Evolutionary conservation across 2,888 invertebrate genomes (phyloP).

Genomic region (Caenorhabditis drosophilae): DNA sequence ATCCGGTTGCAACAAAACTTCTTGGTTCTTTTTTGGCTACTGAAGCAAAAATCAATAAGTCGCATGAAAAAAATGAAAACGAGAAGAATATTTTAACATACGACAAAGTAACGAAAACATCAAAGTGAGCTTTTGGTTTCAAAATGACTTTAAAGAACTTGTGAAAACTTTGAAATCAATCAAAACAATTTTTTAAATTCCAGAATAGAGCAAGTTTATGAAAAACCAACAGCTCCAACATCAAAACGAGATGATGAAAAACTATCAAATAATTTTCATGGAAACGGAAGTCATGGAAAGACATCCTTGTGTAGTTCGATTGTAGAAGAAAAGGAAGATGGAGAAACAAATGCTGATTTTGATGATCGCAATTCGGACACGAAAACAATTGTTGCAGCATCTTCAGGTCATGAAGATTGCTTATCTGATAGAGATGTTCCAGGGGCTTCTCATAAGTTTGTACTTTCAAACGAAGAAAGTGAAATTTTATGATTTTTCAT

Average conservation of each 20-base stretch:
- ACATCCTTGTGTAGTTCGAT: conserved; percentile 23
- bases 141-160: no score
- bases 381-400: not conserved
- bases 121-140: no score
- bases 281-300: conserved; percentile 18
- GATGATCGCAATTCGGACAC: conserved; percentile 1
- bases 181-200: no score
- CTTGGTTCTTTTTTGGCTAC: not conserved
- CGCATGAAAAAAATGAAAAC: not conserved
- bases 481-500: no score
- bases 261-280: not conserved
- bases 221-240: not conserved
- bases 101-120: no score
- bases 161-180: no score
- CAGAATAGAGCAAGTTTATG: no score
- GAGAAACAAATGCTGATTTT: conserved; percentile 13
- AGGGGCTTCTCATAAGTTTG: no score
- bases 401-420: not conserved
- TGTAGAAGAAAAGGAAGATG: conserved; percentile 28
- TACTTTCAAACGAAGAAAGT: no score
- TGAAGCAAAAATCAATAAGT: not conserved
- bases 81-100: no score
- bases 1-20: not conserved
- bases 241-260: not conserved
- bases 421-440: no score